Evolutionary conservation across 2,888 invertebrate species (phyloP), one percentile per base, ranked within the genome.

Genomic region (Disparrhopalites patrizii): DNA sequence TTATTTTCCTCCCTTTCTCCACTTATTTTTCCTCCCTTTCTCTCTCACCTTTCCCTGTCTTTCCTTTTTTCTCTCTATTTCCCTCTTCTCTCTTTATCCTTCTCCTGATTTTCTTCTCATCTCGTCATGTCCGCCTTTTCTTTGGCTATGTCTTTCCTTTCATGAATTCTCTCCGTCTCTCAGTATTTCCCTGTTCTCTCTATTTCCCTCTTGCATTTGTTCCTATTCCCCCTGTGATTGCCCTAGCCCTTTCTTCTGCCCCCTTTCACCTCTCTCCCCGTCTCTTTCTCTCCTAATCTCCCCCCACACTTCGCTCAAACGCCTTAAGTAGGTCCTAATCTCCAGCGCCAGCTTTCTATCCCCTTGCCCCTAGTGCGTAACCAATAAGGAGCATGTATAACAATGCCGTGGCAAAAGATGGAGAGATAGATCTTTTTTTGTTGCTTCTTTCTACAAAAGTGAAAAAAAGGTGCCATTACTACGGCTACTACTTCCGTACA

Each of bases 1-100:
- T n/a, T n/a, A 18, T 20, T 43, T 18, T 18, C n/a, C n/a, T 54
- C 54, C 27, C 28, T 25, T 30, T 28, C 54, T 20, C n/a, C 40
- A n/a, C 3, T n/a, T n/a, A n/a, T n/a, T n/a, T n/a, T n/a, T 60
- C 60, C 20, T 23, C 50, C 60, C 47, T 23, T 33, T 33, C 40
- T 60, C 50, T 60, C 60, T 47, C 31, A 20, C 28, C 31, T 60
- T 56, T 5, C 30, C 20, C 40, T 3, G 1, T n/a, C 33, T 18
- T 2, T 20, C 47, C 54, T 23, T 38, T 30, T 18, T n/a, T 47
- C 15, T 38, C 23, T 28, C 25, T 28, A 27, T 28, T 10, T 47
- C 27, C n/a, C 27, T 54, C 54, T 18, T 54, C 30, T 23, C 18
- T 15, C 27, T 30, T 30, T 18, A 10, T 27, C 54, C 13, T 15